Percentiles rank a stretch among this genome's conserved stretches.
These are phyloP conservation scores for Clitarchus hookeri DNA, from an alignment of 2,888 invertebrate species.

Conservation along the genomic window DNA sequence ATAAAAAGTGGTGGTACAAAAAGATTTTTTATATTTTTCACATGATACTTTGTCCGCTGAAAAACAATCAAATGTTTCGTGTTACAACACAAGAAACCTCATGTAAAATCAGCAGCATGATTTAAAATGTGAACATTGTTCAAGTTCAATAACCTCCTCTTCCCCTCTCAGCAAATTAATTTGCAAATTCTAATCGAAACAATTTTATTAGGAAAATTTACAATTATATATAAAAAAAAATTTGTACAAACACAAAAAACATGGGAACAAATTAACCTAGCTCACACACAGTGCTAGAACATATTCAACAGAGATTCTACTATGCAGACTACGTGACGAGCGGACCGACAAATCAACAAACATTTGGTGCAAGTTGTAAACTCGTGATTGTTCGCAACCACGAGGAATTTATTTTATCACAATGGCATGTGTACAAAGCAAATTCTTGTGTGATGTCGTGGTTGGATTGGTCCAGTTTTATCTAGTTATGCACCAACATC, in stretches of 20 bases:
- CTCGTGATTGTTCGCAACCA: neutral
- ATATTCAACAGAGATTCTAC: neutral
- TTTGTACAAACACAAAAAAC: neutral
- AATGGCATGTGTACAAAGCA: constrained; percentile 7
- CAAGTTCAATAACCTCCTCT: too few relatives aligned
- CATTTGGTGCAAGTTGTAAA: neutral
- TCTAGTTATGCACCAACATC: too few relatives aligned
- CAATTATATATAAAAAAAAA: neutral
- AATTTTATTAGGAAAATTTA: too few relatives aligned
- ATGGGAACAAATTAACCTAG: neutral
- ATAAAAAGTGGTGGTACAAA: neutral
- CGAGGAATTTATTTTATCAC: neutral
- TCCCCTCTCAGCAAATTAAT: too few relatives aligned
- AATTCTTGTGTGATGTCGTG: neutral
- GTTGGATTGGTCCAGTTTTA: neutral
- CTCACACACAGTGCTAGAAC: neutral
- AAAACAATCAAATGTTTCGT: too few relatives aligned
- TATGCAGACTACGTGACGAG: neutral
- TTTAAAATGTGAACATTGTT: too few relatives aligned
- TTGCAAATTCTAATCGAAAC: too few relatives aligned
- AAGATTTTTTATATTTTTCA: neutral
- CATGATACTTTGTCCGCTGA: neutral
- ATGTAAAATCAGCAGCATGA: too few relatives aligned
- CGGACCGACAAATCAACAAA: neutral
- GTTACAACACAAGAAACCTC: too few relatives aligned